Percentiles rank a stretch among this genome's conserved stretches.
phyloP scores from a whole-genome alignment of 2,888 invertebrate species.

The Papilio gigon region DNA sequence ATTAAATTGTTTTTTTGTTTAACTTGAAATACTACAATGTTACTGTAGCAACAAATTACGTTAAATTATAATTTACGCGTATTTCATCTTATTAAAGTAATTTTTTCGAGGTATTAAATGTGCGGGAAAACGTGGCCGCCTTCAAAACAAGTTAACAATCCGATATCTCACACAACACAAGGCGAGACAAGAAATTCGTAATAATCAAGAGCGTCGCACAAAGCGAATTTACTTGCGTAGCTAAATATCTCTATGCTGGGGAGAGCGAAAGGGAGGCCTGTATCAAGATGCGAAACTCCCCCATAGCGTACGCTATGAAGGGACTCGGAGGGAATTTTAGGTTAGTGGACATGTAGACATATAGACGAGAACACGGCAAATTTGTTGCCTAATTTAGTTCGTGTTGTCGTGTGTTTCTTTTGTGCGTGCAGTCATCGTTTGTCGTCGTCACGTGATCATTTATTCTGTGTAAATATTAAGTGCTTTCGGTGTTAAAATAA shows the following conservation, averaged over 20 bases:
- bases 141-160: slow-evolving; percentile 46
- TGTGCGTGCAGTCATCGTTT: slow-evolving; percentile 80
- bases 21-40: not conserved
- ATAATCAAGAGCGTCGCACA: slow-evolving; percentile 78
- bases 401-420: slow-evolving; percentile 82
- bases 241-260: slow-evolving; percentile 67
- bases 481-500: slow-evolving; percentile 45
- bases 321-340: slow-evolving; percentile 80
- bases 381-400: slow-evolving; percentile 82
- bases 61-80: not conserved
- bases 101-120: not conserved
- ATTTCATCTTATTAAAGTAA: not conserved
- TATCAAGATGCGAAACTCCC: slow-evolving; percentile 75
- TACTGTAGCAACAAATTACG: not conserved
- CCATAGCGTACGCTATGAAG: slow-evolving; percentile 75
- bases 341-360: slow-evolving; percentile 84
- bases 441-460: slow-evolving; percentile 71
- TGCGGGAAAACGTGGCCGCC: slow-evolving; percentile 37
- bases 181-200: slow-evolving; percentile 72
- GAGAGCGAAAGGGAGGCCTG: slow-evolving; percentile 79
- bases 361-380: slow-evolving; percentile 82
- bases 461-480: slow-evolving; percentile 50
- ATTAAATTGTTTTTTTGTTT: not conserved
- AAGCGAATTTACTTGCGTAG: slow-evolving; percentile 77
- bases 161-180: slow-evolving; percentile 50